phyloP scores from a whole-genome alignment of 2,113 vertebrate species.

The Mellivora capensis region DNA sequence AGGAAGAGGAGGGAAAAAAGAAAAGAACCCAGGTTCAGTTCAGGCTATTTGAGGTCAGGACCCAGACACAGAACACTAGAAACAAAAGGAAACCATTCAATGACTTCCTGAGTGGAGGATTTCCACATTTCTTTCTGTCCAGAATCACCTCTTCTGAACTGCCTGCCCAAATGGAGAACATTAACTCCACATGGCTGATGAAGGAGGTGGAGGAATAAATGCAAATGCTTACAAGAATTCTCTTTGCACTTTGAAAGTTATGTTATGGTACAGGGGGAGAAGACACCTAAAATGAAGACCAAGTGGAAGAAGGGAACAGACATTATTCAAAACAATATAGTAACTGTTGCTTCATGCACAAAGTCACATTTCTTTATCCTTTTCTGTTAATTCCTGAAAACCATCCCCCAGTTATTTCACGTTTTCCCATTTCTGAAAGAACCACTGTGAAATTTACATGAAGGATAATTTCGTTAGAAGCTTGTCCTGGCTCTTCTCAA shows the following conservation, averaged over 20 bases:
- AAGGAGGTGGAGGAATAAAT: neutral
- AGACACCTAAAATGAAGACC: neutral
- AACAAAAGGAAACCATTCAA: neutral
- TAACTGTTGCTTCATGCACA: neutral
- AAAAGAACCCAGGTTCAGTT: neutral
- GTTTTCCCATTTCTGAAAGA: neutral
- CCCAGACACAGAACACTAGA: neutral
- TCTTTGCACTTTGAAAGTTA: neutral
- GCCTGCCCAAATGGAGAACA: neutral
- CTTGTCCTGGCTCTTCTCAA: neutral
- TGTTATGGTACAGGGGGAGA: neutral
- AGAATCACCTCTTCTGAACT: neutral
- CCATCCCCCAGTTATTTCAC: neutral
- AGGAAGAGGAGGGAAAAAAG: neutral
- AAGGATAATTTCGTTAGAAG: neutral
- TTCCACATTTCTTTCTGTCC: neutral
- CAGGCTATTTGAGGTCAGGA: neutral
- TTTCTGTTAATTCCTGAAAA: neutral
- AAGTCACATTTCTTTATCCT: neutral
- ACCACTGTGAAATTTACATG: neutral
- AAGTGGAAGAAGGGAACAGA: neutral
- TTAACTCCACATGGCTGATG: neutral
- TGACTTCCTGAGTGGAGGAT: neutral
- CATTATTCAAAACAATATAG: neutral
- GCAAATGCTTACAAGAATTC: neutral